phyloP scores from a whole-genome alignment of 2,888 invertebrate species.

The Pilophorus perplexus region DNA sequence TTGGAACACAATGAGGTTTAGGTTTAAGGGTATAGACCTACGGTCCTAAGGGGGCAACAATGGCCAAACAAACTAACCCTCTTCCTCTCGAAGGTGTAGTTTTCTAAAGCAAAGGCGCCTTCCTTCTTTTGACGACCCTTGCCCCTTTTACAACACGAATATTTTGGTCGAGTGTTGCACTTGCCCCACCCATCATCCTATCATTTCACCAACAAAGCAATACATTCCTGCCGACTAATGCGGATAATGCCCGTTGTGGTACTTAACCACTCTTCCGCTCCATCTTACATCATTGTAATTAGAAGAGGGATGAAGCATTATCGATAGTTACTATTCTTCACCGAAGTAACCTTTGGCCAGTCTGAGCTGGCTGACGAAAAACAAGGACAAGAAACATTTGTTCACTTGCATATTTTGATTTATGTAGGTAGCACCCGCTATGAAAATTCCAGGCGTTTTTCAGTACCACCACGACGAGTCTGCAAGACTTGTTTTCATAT shows the following conservation, averaged over 20 bases:
- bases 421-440: no score
- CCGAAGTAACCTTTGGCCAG: no score
- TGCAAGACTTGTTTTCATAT: no score
- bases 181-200: background rate
- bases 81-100: background rate
- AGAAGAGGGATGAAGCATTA: no score
- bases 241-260: background rate
- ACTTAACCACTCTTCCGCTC: background rate
- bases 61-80: background rate
- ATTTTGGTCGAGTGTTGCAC: constrained; percentile 23
- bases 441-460: no score
- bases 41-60: background rate
- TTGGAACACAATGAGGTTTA: background rate
- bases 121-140: background rate
- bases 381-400: no score
- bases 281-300: no score
- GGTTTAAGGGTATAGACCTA: background rate
- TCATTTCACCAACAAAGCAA: background rate
- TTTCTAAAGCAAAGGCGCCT: background rate
- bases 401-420: no score
- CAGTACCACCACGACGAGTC: no score
- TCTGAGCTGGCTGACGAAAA: no score
- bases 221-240: background rate
- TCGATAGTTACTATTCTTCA: no score
- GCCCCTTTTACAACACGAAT: constrained; percentile 6